Evolutionary conservation across 2,797 vertebrate species (phyloP), one percentile per base, ranked within the genome.

Genomic region (Falco peregrinus): DNA sequence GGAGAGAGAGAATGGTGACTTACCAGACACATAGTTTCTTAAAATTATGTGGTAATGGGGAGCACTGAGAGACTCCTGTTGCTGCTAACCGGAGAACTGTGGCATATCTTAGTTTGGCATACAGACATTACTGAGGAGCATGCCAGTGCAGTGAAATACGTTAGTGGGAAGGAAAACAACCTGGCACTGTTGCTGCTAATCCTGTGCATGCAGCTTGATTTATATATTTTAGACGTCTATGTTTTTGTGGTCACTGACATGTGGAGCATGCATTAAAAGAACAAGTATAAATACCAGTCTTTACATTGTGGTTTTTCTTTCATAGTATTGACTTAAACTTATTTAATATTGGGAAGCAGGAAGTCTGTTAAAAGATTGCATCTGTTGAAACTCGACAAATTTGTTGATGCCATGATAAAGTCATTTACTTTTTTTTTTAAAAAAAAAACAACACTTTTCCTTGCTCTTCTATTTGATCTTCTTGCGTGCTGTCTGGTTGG

Each of bases 21-120:
- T 71, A 69, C 25, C 12, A n/a, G 78, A 33, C 14, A 33, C 0
- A 0, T 8, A n/a, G 5, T n/a, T 53, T 17, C 53, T 77, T 81
- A 13, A 57, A 87, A 67, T 53, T 35, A 18, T 4, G 1, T 57
- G 43, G 8, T 15, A 57, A 1, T 28, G 39, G n/a, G 11, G 25
- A 71, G 16, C 26, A 22, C 22, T 47, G 17, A 25, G 71, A 68
- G 31, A 45, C 16, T 14, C 17, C 18, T 37, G 0, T 3, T 70
- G 47, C 35, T 70, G 56, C 41, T 54, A 4, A 13, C 17, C 51
- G 29, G 37, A 47, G 43, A 39, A 13, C 53, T 63, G 16, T 71
- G 35, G 61, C 8, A 4, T 61, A 28, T 61, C 39, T 53, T 53
- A 48, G 12, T 87, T 45, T 54, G 43, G 6, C 50, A 31, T 51